Conservation (phyloP, 2,888 invertebrate species). For the Nemotelus nigrinus region DNA sequence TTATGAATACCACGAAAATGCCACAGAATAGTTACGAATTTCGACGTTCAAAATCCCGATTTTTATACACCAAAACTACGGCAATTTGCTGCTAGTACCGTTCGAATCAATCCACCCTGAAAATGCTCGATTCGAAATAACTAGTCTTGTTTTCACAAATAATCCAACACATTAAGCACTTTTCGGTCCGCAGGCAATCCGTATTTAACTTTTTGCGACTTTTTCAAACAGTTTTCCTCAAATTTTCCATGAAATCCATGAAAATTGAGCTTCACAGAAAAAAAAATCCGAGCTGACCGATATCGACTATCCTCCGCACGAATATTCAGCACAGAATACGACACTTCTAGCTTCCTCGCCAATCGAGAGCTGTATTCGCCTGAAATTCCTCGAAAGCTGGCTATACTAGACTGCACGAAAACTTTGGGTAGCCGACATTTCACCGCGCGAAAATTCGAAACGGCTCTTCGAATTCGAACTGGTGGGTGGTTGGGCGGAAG, state of each 20-base stretch:
- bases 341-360: background rate
- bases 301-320: constrained; percentile 32
- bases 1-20: background rate
- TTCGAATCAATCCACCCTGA: constrained; percentile 6
- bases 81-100: background rate
- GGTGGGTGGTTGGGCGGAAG: constrained; percentile 1
- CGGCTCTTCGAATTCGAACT: background rate
- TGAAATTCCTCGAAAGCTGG: constrained; percentile 30
- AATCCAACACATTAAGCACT: too few species aligned
- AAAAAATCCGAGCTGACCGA: constrained; percentile 40
- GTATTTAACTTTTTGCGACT: background rate
- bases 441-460: constrained; percentile 23
- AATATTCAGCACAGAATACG: constrained; percentile 39
- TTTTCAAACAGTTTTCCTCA: background rate
- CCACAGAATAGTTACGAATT: constrained; percentile 1
- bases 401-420: constrained; percentile 26
- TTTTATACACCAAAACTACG: too few species aligned
- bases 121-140: background rate
- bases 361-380: background rate
- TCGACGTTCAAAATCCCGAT: background rate
- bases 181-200: too few species aligned
- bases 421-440: constrained; percentile 3
- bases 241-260: background rate
- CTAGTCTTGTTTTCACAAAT: too few species aligned
- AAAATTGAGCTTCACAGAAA: background rate